These are phyloP conservation scores for Melangyna quadrimaculata DNA, from an alignment of 2,888 invertebrate genomes.

Conservation along the genomic window DNA sequence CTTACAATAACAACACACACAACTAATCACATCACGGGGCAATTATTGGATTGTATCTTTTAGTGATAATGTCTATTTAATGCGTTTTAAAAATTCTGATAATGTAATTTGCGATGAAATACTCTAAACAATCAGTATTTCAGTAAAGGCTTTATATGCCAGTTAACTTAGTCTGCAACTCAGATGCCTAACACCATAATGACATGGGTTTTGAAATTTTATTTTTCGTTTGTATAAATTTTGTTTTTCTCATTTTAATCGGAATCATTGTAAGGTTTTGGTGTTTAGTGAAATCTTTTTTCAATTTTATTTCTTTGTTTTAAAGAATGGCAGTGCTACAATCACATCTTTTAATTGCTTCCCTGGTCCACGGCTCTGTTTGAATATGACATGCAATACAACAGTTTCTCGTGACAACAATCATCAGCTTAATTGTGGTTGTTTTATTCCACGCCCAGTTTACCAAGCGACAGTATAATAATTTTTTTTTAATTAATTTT, in stretches of 20 bases:
- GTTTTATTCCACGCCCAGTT: slow-evolving; percentile 27
- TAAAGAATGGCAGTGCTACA: slow-evolving; percentile 31
- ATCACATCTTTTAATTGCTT: slow-evolving; percentile 32
- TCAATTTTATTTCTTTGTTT: not conserved
- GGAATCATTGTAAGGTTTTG: slow-evolving; percentile 32
- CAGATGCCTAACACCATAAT: not conserved
- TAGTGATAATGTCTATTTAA: not conserved
- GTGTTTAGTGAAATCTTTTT: not conserved
- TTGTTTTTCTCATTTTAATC: not conserved
- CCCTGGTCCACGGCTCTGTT: slow-evolving; percentile 24
- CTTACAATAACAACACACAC: not conserved
- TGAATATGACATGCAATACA: slow-evolving; percentile 20
- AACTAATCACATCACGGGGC: not conserved
- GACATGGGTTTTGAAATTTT: not conserved
- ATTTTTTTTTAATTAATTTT: too few relatives aligned
- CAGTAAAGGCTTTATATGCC: not conserved
- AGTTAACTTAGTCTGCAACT: not conserved
- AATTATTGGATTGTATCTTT: not conserved
- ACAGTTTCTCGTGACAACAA: slow-evolving; percentile 24
- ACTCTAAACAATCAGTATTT: not conserved
- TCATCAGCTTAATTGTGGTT: slow-evolving; percentile 41
- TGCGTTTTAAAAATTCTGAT: not conserved
- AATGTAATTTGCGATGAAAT: not conserved
- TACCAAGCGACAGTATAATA: slow-evolving; percentile 32
- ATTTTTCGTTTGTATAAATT: not conserved